These are phyloP conservation scores for Reticulitermes lucifugus DNA, from an alignment of 2,888 invertebrate species.

Conservation along the genomic window DNA sequence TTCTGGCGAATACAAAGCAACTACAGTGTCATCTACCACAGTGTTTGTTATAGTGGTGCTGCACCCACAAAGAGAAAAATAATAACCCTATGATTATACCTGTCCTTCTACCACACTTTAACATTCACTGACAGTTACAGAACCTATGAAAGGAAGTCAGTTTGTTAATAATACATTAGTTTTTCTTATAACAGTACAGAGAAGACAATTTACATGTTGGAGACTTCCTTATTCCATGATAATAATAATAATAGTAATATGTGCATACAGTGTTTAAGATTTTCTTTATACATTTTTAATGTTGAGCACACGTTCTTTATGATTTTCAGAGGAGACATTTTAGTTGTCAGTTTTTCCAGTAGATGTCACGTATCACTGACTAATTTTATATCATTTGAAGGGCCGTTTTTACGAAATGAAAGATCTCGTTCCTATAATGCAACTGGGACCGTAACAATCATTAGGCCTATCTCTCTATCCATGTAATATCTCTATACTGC, in stretches of 20 bases:
- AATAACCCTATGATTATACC: constrained; percentile 47
- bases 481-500: constrained; percentile 45
- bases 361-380: constrained; percentile 37
- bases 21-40: constrained; percentile 46
- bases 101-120: constrained; percentile 52
- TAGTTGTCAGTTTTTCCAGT: constrained; percentile 31
- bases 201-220: constrained; percentile 50
- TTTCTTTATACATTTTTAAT: constrained; percentile 34
- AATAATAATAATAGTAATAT: constrained; percentile 31
- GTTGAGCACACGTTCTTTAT: constrained; percentile 46
- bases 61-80: constrained; percentile 53
- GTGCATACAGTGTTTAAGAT: constrained; percentile 41
- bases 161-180: constrained; percentile 37
- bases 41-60: constrained; percentile 43
- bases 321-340: constrained; percentile 30
- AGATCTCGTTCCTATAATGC: constrained; percentile 22
- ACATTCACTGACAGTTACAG: constrained; percentile 48
- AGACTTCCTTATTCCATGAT: constrained; percentile 48
- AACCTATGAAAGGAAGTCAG: constrained; percentile 42
- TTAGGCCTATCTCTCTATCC: constrained; percentile 50
- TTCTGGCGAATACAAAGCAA: constrained; percentile 50
- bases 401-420: constrained; percentile 24
- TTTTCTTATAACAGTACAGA: constrained; percentile 35
- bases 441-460: constrained; percentile 48
- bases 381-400: constrained; percentile 37